phyloP scores from a whole-genome alignment of 2,113 vertebrate genomes.

The Propithecus coquereli region DNA sequence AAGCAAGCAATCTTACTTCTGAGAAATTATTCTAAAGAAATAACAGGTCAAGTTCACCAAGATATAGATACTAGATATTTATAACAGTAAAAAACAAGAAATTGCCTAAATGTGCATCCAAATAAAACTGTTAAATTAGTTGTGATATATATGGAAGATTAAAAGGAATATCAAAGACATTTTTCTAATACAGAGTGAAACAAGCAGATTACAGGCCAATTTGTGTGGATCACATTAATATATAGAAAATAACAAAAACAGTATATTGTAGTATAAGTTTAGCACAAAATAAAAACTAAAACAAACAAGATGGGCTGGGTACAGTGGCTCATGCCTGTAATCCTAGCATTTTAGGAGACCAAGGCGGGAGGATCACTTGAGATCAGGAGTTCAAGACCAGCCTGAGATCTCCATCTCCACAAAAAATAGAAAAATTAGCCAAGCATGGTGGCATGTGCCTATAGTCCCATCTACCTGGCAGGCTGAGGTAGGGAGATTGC shows the following conservation, averaged over 20 bases:
- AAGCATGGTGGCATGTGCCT: too few relatives aligned
- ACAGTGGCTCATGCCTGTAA: neutral
- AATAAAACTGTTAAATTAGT: constrained; percentile 7
- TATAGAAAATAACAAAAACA: neutral
- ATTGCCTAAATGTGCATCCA: neutral
- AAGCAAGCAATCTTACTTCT: constrained; percentile 13
- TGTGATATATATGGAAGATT: neutral
- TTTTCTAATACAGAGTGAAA: neutral
- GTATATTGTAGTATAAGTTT: neutral
- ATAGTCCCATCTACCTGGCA: neutral
- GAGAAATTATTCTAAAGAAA: neutral
- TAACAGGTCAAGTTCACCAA: constrained; percentile 1
- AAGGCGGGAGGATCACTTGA: too few relatives aligned
- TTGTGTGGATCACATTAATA: neutral
- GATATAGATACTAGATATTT: neutral
- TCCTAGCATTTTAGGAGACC: neutral
- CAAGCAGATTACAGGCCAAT: neutral
- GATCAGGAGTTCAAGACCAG: too few relatives aligned
- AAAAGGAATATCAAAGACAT: constrained; percentile 9
- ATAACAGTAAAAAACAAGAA: neutral
- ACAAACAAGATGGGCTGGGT: neutral
- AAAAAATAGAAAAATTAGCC: too few relatives aligned
- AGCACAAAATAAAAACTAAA: constrained; percentile 11
- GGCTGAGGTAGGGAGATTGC: too few relatives aligned
- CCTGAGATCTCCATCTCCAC: too few relatives aligned